phyloP scores from a whole-genome alignment of 2,113 vertebrate species.

The Eclectus roratus region DNA sequence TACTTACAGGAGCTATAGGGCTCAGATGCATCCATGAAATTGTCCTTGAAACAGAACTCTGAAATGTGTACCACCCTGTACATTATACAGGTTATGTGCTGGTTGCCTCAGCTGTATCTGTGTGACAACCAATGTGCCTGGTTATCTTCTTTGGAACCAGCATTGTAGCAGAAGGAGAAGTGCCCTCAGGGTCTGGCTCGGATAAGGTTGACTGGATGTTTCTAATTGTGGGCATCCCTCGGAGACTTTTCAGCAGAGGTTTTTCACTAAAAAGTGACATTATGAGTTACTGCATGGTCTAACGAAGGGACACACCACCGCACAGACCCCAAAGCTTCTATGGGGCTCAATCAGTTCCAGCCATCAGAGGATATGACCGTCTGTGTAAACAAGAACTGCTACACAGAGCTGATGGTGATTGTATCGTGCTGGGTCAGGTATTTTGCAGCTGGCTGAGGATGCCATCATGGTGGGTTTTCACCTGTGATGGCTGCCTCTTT shows the following conservation, averaged over 20 bases:
- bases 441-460: background rate
- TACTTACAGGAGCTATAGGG: background rate
- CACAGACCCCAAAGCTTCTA: background rate
- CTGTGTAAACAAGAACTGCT: background rate
- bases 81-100: background rate
- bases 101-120: background rate
- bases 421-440: background rate
- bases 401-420: background rate
- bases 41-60: background rate
- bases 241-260: background rate
- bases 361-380: background rate
- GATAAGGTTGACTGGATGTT: background rate
- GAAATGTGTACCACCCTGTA: background rate
- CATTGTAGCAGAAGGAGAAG: background rate
- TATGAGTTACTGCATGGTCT: background rate
- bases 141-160: background rate
- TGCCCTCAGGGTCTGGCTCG: background rate
- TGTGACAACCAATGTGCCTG: background rate
- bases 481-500: background rate
- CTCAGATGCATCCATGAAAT: background rate
- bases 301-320: background rate
- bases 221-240: background rate
- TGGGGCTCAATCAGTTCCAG: background rate
- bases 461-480: background rate
- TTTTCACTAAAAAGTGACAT: background rate